Percentiles rank a stretch among this genome's conserved stretches.
Conservation (phyloP, 2,113 vertebrate genomes). For the Myocastor coypus region DNA sequence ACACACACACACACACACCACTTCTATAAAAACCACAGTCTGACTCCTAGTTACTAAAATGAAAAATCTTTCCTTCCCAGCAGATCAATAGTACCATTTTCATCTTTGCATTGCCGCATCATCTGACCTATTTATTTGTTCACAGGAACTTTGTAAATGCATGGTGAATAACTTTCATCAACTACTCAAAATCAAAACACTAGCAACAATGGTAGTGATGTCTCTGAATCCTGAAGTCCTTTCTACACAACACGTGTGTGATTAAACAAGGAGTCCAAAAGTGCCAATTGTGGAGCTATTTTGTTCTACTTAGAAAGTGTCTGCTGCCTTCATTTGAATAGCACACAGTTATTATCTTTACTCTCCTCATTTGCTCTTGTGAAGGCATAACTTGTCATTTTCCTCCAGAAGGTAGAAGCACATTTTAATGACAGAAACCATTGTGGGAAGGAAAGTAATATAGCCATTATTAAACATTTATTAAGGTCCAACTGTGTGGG, state of each 20-base stretch:
- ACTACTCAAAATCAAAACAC: background rate
- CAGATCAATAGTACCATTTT: background rate
- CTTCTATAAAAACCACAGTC: background rate
- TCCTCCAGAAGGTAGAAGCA: conserved; percentile 13
- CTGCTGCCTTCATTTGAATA: background rate
- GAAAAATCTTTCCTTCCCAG: conserved; percentile 18
- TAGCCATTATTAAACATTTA: conserved; percentile 74
- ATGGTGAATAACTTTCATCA: background rate
- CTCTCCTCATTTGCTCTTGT: background rate
- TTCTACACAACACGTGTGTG: background rate
- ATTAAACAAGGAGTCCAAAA: background rate
- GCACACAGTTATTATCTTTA: background rate
- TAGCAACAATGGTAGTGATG: background rate
- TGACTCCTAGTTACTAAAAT: conserved; percentile 4
- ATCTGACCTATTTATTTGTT: background rate
- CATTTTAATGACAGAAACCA: conserved; percentile 63
- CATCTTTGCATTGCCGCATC: background rate
- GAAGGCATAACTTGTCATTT: conserved; percentile 38
- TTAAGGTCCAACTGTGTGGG: conserved; percentile 58
- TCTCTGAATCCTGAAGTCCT: background rate
- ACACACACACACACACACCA: background rate
- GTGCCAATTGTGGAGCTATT: background rate
- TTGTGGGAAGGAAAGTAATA: conserved; percentile 60
- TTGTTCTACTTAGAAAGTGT: background rate
- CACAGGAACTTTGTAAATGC: background rate